Percentiles rank a stretch among this genome's conserved stretches.
Conservation (phyloP, 2,797 vertebrate genomes). For the Neopelma chrysocephalum region DNA sequence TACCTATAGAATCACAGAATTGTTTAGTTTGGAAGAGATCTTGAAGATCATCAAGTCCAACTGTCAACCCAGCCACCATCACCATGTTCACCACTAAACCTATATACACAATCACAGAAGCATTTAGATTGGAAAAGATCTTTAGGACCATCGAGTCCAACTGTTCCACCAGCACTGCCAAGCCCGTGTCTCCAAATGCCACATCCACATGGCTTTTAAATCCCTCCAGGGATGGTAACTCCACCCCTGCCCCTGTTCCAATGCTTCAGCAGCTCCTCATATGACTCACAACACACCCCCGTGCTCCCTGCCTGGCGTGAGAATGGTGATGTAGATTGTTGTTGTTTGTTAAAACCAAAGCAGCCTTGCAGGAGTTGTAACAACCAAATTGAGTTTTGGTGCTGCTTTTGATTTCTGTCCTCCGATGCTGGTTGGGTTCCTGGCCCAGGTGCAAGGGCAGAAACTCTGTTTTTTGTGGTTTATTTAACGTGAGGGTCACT, state of each 20-base stretch:
- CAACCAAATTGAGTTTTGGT: not conserved
- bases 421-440: accelerated
- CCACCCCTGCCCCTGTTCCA: not conserved
- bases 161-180: not conserved
- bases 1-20: accelerated
- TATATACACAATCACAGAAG: accelerated
- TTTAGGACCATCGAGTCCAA: not conserved
- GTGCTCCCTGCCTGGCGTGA: accelerated
- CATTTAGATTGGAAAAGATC: not conserved
- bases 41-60: not conserved
- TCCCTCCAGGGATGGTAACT: not conserved
- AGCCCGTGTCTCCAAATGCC: accelerated
- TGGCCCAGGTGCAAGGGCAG: not conserved
- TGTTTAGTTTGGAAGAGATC: not conserved
- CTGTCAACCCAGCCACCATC: not conserved
- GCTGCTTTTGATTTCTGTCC: not conserved
- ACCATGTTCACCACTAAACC: not conserved
- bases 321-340: accelerated
- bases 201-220: not conserved
- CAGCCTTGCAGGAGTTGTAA: not conserved
- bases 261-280: not conserved
- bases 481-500: accelerated
- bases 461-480: not conserved
- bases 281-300: accelerated
- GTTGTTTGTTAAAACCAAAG: not conserved